Conservation (phyloP, 2,888 invertebrate species). For the Agapostemon virescens region DNA sequence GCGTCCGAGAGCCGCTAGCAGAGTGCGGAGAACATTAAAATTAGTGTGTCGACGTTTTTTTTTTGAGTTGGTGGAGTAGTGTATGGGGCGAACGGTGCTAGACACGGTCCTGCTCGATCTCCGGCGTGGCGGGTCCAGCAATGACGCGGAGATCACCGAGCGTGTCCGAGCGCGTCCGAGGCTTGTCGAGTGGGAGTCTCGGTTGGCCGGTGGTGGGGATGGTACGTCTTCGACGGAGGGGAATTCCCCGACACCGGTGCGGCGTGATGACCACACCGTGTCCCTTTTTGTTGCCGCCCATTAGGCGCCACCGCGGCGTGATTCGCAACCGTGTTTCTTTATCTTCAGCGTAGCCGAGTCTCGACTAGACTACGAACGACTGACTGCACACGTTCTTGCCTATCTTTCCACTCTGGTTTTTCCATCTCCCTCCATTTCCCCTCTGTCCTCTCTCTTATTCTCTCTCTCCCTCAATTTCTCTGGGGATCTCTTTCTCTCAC, state of each 20-base stretch:
- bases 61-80: neutral
- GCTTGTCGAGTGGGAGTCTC: constrained; percentile 49
- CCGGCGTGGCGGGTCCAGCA: constrained; percentile 70
- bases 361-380: constrained; percentile 50
- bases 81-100: neutral
- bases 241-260: constrained; percentile 52
- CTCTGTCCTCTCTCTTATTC: neutral
- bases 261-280: constrained; percentile 58
- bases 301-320: constrained; percentile 80
- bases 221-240: constrained; percentile 48
- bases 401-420: constrained; percentile 51
- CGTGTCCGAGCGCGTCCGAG: constrained; percentile 52
- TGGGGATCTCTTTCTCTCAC: neutral
- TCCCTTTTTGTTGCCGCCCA: constrained; percentile 79
- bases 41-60: neutral
- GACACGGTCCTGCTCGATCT: constrained; percentile 71
- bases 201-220: constrained; percentile 49
- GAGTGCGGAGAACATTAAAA: neutral
- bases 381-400: constrained; percentile 53
- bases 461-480: constrained; percentile 6
- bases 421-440: constrained; percentile 20
- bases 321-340: constrained; percentile 80
- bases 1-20: too few species aligned
- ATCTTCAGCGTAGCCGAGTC: constrained; percentile 66
- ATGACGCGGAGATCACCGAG: constrained; percentile 73